A percentile compares a stretch with the other conserved stretches of the same genome.
Evolutionary conservation across 1,140 invertebrate genomes (phyloP).

Genomic region (Ctenoplectra terminalis): DNA sequence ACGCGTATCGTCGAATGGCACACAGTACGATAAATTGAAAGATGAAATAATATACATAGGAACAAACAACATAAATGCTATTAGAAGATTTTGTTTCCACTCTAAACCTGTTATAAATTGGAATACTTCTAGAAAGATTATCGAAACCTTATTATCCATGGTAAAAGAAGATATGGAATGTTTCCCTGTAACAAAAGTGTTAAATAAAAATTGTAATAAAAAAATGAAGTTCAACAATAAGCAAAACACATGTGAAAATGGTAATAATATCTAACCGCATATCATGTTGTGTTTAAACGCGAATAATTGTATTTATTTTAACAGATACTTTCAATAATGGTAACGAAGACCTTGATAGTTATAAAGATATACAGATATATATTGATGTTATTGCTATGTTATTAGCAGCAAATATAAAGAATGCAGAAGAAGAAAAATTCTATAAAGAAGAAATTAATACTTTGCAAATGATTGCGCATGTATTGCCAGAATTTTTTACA

Average conservation of each 20-base stretch:
- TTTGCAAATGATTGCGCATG: neutral
- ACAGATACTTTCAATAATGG: neutral
- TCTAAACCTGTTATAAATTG: conserved; percentile 46
- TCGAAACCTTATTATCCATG: conserved; percentile 48
- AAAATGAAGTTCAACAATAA: neutral
- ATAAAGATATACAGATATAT: conserved; percentile 26
- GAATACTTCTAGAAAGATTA: conserved; percentile 28
- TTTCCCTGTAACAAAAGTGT: neutral
- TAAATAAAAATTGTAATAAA: neutral
- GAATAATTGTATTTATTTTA: neutral
- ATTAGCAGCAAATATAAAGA: conserved; percentile 14
- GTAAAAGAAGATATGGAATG: conserved; percentile 49
- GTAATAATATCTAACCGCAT: conserved; percentile 10
- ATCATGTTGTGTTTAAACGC: neutral
- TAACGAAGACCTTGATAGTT: neutral
- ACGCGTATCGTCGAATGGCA: conserved; percentile 44
- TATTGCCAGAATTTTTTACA: conserved; percentile 29
- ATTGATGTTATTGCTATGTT: conserved; percentile 46
- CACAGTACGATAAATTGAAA: conserved; percentile 16
- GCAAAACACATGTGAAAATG: neutral
- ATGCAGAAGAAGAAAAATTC: neutral
- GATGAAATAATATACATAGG: conserved; percentile 47
- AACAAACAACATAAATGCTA: conserved; percentile 54
- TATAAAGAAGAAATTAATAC: neutral
- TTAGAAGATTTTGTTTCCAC: conserved; percentile 59